Conservation (phyloP, 2,888 invertebrate species). For the Lycia hirtaria region DNA sequence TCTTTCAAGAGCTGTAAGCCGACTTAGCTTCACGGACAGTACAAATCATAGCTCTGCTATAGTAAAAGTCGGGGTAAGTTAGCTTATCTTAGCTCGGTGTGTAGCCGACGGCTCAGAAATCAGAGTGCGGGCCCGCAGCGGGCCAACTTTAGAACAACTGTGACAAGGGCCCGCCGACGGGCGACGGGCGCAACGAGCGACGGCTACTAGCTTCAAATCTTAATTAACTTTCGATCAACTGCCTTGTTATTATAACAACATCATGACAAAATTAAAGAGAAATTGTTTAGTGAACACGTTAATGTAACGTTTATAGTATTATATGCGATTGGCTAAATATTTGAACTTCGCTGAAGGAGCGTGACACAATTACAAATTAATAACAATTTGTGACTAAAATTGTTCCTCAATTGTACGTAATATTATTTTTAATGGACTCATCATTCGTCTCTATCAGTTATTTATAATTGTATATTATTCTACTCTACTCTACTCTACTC, state of each 20-base stretch:
- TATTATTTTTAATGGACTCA: no score
- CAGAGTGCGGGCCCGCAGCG: background rate
- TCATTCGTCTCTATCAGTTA: no score
- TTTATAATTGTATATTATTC: no score
- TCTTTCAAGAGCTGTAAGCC: no score
- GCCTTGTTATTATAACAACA: slow-evolving; percentile 3
- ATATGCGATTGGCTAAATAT: background rate
- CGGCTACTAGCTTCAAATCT: slow-evolving; percentile 8
- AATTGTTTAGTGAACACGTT: slow-evolving; percentile 2
- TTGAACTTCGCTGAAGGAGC: background rate
- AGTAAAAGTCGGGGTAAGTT: no score
- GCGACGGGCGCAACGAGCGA: background rate
- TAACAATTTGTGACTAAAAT: background rate
- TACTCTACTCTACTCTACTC: no score
- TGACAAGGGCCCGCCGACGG: slow-evolving; percentile 1
- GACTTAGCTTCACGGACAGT: no score
- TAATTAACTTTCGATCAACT: slow-evolving; percentile 22
- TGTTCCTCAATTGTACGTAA: no score
- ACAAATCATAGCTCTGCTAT: no score
- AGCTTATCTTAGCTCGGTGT: background rate
- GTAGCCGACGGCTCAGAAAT: background rate
- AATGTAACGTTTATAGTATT: background rate
- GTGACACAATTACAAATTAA: background rate
- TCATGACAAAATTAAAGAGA: background rate
- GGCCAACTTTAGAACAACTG: slow-evolving; percentile 17